phyloP scores from a whole-genome alignment of 2,113 vertebrate genomes.

The Tachycineta bicolor region DNA sequence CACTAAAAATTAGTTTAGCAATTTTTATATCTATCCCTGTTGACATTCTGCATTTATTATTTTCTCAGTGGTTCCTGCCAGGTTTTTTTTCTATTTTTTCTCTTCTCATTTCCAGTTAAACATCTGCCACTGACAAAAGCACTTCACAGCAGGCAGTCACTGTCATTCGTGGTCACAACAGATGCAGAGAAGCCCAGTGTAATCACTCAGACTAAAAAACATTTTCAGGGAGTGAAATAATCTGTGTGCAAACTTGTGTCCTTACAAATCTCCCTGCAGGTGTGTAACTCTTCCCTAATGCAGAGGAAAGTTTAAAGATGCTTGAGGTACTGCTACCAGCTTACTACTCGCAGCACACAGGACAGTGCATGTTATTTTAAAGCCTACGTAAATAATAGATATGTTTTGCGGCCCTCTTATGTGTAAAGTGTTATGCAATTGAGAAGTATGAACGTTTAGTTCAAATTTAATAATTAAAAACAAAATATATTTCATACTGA shows the following conservation, averaged over 20 bases:
- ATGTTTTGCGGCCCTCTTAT: not conserved
- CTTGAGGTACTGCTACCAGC: not conserved
- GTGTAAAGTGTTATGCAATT: not conserved
- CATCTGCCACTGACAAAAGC: fast-evolving
- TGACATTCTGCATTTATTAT: not conserved
- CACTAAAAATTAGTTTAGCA: not conserved
- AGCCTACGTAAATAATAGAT: not conserved
- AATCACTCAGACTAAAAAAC: not conserved
- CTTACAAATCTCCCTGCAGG: not conserved
- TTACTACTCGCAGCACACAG: not conserved
- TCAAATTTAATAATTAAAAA: not conserved
- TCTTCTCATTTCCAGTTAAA: not conserved
- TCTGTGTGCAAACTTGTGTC: not conserved
- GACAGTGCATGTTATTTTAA: not conserved
- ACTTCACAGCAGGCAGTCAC: not conserved
- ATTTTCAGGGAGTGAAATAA: not conserved
- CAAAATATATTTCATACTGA: not conserved
- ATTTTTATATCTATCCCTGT: not conserved
- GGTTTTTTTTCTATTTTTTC: not conserved
- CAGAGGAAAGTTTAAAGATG: not conserved
- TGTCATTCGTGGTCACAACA: not conserved
- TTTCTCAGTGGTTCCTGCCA: not conserved
- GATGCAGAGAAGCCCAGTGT: not conserved
- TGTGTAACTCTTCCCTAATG: not conserved
- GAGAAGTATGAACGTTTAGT: not conserved